These are phyloP conservation scores for Eupithecia vulgata DNA, from an alignment of 2,888 invertebrate species.

Conservation along the genomic window DNA sequence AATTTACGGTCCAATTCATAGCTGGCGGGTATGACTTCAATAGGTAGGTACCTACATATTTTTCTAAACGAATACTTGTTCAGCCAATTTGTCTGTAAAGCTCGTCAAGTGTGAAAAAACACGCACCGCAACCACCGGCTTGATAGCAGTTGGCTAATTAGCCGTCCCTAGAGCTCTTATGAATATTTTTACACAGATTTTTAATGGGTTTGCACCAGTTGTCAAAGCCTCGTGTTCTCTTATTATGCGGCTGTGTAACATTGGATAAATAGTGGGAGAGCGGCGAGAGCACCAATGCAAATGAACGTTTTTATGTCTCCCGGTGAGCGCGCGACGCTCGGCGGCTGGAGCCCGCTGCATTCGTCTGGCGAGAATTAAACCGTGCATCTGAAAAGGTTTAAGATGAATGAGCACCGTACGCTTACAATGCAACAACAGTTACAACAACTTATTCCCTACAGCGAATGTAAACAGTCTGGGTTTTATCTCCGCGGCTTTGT, in stretches of 20 bases:
- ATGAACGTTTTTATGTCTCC: constrained; percentile 76
- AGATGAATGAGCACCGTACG: constrained; percentile 74
- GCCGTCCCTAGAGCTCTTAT: constrained; percentile 55
- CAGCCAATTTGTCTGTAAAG: constrained; percentile 23
- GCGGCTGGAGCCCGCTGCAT: constrained; percentile 54
- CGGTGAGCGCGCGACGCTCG: constrained; percentile 50
- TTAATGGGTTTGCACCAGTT: constrained; percentile 65
- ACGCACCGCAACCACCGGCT: constrained; percentile 32
- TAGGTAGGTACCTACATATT: background rate
- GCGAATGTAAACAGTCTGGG: constrained; percentile 71
- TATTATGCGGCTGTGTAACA: constrained; percentile 73
- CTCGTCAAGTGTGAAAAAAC: constrained; percentile 33
- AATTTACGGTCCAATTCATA: background rate
- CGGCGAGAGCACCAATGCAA: constrained; percentile 72
- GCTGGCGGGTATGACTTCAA: background rate
- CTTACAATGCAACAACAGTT: constrained; percentile 77
- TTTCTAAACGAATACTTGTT: constrained; percentile 31
- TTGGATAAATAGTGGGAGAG: constrained; percentile 72
- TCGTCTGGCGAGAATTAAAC: constrained; percentile 75
- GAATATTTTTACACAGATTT: constrained; percentile 64
- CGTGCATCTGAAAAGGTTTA: constrained; percentile 77
- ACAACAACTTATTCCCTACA: constrained; percentile 75
- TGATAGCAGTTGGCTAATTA: constrained; percentile 61
- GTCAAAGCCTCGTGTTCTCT: constrained; percentile 69
- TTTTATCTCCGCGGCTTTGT: constrained; percentile 60